Evolutionary conservation across 1,140 invertebrate genomes (phyloP).

Genomic region (Cyrtorhinus lividipennis): DNA sequence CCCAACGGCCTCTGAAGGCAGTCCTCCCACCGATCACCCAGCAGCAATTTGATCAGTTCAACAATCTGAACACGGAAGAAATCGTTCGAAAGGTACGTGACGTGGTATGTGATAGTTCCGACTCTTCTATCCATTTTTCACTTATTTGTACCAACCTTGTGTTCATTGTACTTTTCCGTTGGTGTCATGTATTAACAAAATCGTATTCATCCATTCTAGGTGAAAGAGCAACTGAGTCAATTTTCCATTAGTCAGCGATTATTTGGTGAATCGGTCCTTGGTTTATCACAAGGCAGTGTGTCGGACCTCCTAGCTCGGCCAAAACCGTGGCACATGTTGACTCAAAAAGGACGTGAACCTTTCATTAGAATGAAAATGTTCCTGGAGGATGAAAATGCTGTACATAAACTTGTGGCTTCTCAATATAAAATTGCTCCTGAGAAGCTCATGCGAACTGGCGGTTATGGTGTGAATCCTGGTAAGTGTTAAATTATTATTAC

Average conservation of each 20-base stretch:
- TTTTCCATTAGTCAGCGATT: constrained; percentile 97
- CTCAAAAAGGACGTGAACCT: constrained; percentile 81
- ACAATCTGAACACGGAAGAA: constrained; percentile 96
- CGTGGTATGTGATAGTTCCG: neutral
- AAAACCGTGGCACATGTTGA: constrained; percentile 95
- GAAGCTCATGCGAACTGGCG: constrained; percentile 85
- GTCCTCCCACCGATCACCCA: constrained; percentile 96
- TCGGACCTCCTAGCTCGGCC: constrained; percentile 86
- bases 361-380: constrained; percentile 99
- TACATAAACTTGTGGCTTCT: constrained; percentile 88
- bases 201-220: constrained; percentile 38
- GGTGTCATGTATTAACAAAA: no score
- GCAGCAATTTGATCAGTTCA: constrained; percentile 97
- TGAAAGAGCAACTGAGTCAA: constrained; percentile 94
- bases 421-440: constrained; percentile 97
- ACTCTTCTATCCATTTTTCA: neutral
- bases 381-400: constrained; percentile 89
- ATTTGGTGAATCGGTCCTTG: constrained; percentile 94
- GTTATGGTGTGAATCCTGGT: constrained; percentile 72
- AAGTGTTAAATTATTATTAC: constrained; percentile 34
- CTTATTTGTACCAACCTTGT: neutral
- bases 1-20: constrained; percentile 79
- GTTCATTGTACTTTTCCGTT: neutral
- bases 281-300: constrained; percentile 89
- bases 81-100: constrained; percentile 79